Percentiles rank a stretch among this genome's conserved stretches.
phyloP scores from a whole-genome alignment of 1,140 invertebrate species.

The Propsilocerus akamusi region DNA sequence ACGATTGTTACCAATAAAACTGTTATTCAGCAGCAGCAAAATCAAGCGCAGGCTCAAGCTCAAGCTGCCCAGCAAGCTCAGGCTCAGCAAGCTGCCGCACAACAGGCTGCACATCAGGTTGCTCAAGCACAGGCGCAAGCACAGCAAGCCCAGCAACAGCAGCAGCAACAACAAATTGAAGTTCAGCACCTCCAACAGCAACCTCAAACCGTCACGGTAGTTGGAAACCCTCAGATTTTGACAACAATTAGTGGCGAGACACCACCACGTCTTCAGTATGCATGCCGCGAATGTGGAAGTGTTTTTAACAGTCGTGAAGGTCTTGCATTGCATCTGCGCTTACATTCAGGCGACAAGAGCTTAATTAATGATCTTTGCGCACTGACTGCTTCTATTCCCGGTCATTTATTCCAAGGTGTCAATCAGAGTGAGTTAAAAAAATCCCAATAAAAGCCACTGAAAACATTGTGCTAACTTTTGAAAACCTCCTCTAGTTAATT shows the following conservation, averaged over 20 bases:
- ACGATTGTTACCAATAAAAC: conserved; percentile 14
- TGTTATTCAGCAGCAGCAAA: conserved; percentile 17
- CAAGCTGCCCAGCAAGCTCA: not conserved
- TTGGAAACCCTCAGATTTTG: conserved; percentile 21
- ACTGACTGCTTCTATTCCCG: conserved; percentile 50
- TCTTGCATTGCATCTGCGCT: conserved; percentile 53
- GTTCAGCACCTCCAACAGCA: conserved; percentile 9
- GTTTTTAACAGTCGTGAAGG: conserved; percentile 50
- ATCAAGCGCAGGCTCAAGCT: conserved; percentile 13
- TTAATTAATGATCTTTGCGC: conserved; percentile 72
- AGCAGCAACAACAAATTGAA: conserved; percentile 20
- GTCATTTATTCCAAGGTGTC: conserved; percentile 28
- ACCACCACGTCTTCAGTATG: conserved; percentile 12
- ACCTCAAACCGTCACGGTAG: conserved; percentile 23
- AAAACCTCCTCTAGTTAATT: not conserved
- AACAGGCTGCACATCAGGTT: conserved; percentile 12
- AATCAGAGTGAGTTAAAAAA: not conserved
- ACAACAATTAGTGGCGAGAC: conserved; percentile 10
- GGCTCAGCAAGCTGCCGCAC: not conserved
- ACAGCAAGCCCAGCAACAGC: conserved; percentile 25
- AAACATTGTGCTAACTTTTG: not conserved
- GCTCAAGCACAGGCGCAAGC: conserved; percentile 20
- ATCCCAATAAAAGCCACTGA: not conserved
- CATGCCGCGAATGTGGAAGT: conserved; percentile 37
- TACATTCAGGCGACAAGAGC: conserved; percentile 66